These are phyloP conservation scores for Varroa destructor DNA, from an alignment of 1,140 invertebrate species.

Conservation along the genomic window DNA sequence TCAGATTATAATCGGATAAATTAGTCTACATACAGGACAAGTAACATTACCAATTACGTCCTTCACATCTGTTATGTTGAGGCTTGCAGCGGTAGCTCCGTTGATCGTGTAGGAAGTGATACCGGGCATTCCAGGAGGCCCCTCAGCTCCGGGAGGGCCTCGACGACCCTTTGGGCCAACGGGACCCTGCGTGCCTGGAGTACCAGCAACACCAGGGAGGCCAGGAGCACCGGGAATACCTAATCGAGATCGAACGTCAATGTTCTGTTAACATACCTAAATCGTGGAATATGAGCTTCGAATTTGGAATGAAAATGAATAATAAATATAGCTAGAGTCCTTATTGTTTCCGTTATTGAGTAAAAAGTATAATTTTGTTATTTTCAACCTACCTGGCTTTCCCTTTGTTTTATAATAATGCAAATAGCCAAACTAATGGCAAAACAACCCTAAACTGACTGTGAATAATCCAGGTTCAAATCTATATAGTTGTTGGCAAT, in stretches of 20 bases:
- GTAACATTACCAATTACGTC: slow-evolving; percentile 6
- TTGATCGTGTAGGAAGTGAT: slow-evolving; percentile 24
- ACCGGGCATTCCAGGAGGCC: slow-evolving; percentile 36
- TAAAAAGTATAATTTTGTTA: too few relatives aligned
- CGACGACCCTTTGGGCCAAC: slow-evolving; percentile 35
- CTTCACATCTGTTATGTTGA: slow-evolving; percentile 14
- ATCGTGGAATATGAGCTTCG: neutral
- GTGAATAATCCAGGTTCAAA: too few relatives aligned
- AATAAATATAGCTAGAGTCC: neutral
- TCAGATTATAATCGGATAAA: too few relatives aligned
- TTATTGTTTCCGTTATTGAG: too few relatives aligned
- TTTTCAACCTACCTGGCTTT: too few relatives aligned
- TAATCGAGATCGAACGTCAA: neutral
- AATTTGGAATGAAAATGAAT: neutral
- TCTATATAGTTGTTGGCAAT: too few relatives aligned
- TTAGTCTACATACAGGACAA: neutral
- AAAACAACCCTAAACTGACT: too few relatives aligned
- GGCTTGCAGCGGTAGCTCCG: neutral
- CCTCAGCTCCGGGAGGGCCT: slow-evolving; percentile 37
- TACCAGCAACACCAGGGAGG: slow-evolving; percentile 35
- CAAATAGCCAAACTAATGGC: too few relatives aligned
- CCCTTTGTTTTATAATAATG: too few relatives aligned
- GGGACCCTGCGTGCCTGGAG: slow-evolving; percentile 36
- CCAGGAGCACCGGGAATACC: slow-evolving; percentile 2
- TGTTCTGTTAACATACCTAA: neutral